These are phyloP conservation scores for Varanus salvator DNA, from an alignment of 2,113 vertebrate species.

Conservation along the genomic window DNA sequence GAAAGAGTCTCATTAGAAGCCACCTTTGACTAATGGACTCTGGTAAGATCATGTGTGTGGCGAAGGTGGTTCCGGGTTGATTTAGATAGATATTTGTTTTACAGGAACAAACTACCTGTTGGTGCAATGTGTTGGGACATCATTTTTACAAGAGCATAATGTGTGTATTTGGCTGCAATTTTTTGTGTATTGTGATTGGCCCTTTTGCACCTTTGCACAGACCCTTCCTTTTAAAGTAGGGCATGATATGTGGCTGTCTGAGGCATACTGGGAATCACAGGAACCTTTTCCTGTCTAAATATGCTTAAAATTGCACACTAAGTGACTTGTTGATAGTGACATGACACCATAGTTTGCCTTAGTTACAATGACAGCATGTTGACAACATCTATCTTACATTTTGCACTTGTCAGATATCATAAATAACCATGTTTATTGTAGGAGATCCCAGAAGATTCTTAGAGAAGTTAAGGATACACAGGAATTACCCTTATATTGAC, in stretches of 20 bases:
- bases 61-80: not conserved
- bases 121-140: not conserved
- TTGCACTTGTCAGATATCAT: not conserved
- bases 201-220: not conserved
- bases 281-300: too few species aligned
- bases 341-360: not conserved
- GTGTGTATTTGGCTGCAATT: not conserved
- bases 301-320: too few species aligned
- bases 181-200: not conserved
- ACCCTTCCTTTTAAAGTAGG: not conserved
- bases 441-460: not conserved
- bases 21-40: not conserved
- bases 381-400: not conserved
- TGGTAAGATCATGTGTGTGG: not conserved
- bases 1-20: not conserved
- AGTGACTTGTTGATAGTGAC: not conserved
- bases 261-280: too few species aligned
- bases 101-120: not conserved
- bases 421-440: not conserved
- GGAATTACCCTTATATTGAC: not conserved
- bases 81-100: not conserved
- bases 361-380: not conserved
- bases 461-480: too few species aligned
- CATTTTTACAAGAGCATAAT: not conserved
- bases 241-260: too few species aligned